Percentiles rank a stretch among this genome's conserved stretches.
Evolutionary conservation across 2,113 vertebrate species (phyloP).

Genomic region (Myrmecobius fasciatus): DNA sequence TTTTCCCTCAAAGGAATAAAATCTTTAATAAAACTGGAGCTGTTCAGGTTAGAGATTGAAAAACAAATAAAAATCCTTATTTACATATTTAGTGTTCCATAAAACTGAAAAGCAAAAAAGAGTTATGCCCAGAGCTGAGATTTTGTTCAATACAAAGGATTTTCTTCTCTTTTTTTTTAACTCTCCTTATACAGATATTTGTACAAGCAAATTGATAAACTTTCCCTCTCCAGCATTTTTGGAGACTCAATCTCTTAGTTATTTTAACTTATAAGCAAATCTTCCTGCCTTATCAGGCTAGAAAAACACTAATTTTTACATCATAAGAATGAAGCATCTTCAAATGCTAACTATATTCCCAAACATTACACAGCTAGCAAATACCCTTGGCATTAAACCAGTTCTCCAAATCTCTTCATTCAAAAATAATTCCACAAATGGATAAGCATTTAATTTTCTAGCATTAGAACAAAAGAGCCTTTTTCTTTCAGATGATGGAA

Average conservation of each 20-base stretch:
- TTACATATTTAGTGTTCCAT: constrained; percentile 52
- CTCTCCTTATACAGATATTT: not conserved
- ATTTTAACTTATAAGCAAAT: constrained; percentile 67
- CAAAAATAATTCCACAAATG: constrained; percentile 71
- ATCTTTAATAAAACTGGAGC: constrained; percentile 56
- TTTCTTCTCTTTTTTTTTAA: constrained; percentile 47
- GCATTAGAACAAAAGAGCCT: constrained; percentile 56
- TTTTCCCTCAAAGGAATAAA: constrained; percentile 31
- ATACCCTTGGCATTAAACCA: constrained; percentile 9
- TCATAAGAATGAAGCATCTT: constrained; percentile 61
- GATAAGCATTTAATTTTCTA: constrained; percentile 68
- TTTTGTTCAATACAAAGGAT: constrained; percentile 27
- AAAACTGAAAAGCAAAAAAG: constrained; percentile 5
- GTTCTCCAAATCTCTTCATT: constrained; percentile 60
- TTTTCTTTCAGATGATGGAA: constrained; percentile 57
- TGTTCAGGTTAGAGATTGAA: constrained; percentile 58
- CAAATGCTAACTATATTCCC: constrained; percentile 47
- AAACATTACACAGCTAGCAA: constrained; percentile 56
- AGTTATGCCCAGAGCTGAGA: constrained; percentile 22
- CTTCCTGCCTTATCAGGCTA: not conserved
- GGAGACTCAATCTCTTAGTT: constrained; percentile 68
- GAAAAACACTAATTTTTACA: constrained; percentile 63
- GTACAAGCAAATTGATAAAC: constrained; percentile 43
- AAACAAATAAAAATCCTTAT: constrained; percentile 54
- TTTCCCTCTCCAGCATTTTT: constrained; percentile 61